Base-by-base conservation (phyloP, 2,113 vertebrate species). In the Melanotaenia duboulayi region DNA sequence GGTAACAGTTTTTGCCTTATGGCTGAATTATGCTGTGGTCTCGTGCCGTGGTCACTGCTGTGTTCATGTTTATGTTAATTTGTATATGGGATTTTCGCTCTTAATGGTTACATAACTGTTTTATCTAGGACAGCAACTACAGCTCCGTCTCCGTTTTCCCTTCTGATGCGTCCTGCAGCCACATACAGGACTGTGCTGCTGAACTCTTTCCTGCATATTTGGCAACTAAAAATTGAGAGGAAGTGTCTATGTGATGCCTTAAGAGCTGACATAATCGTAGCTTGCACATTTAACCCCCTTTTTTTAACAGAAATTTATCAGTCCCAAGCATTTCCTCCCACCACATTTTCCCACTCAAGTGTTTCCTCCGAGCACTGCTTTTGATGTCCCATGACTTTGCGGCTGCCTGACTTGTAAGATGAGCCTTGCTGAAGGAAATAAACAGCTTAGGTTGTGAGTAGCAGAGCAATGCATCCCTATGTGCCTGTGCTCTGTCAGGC, bases 91-190 rank as follows among this genome's bases (percentile, higher is more conserved):
- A 52, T 78, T 76, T 61, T 42, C 40, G 72, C 82, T 82, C 65
- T 85, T 84, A 87, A 81, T 84, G 64, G 57, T 92, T 92, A 81
- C 82, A 83, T 90, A 88, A 93, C 80, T 79, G 40, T 89, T 74
- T 87, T 86, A 91, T 91, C 82, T 84, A 64, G 88, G 90, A 70
- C 86, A 86, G 76, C 71, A 84, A 82, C 51, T 17, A 50, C 81
- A 84, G 78, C 80, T 84, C 65, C 73, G 61, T 82, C 79, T 80
- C 62, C 12, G 48, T 65, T 88, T 71, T 58, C 46, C 48, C 37
- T 25, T 81, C 66, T 86, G 60, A 79, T 85, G 64, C 79, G 65
- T 65, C 75, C 70, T 74, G 50, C 39, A 54, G 80, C 74, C 67
- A 60, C 7, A 40, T 22, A 16, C 56, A 19, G 55, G 54, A 3